Base-by-base conservation (phyloP, 2,888 invertebrate species). In the Eustalomyia histrio region DNA sequence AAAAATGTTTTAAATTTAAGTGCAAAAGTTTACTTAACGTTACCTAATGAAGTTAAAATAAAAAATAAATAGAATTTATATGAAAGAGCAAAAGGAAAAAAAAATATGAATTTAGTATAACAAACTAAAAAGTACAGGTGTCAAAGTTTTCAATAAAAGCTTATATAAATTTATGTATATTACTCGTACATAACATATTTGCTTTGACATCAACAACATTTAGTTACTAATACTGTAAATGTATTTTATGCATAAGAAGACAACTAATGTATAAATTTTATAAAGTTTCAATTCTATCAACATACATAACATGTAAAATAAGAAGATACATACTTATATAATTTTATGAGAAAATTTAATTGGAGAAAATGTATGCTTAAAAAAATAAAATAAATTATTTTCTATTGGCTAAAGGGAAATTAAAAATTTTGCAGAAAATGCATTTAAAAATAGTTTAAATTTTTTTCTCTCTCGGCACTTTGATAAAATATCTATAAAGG, bases 101-200 rank as follows among this genome's bases (percentile, higher is more conserved):
- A 33, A 43, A 43, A 16, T 63, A 52, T 53, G 12, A 53, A 60
- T 53, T n/a, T 21, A 47, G n/a, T 47, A 14, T 12, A 39, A 39
- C 39, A 1, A 78, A 35, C 33, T 29, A 60, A 72, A 65, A 61
- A 35, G 29, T 60, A 67, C 78, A 72, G 72, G 65, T 78, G 71
- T 53, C 65, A 72, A 78, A 53, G 55, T 76, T 75, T 68, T 29
- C 33, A 24, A 63, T 69, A 69, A 57, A 33, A 47, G 50, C 18
- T 63, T 73, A 72, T 60, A 72, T 58, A 72, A 72, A 78, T 55
- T 65, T 72, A 65, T 76, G 57, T 57, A 47, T 61, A 55, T 68
- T 47, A 47, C n/a, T 12, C 1, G 14, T 2, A 1, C 5, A 1
- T 47, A 14, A 47, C 12, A 7, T 47, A 7, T 5, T 14, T 68